phyloP scores from a whole-genome alignment of 2,797 vertebrate species.

The Hippoglossus hippoglossus region DNA sequence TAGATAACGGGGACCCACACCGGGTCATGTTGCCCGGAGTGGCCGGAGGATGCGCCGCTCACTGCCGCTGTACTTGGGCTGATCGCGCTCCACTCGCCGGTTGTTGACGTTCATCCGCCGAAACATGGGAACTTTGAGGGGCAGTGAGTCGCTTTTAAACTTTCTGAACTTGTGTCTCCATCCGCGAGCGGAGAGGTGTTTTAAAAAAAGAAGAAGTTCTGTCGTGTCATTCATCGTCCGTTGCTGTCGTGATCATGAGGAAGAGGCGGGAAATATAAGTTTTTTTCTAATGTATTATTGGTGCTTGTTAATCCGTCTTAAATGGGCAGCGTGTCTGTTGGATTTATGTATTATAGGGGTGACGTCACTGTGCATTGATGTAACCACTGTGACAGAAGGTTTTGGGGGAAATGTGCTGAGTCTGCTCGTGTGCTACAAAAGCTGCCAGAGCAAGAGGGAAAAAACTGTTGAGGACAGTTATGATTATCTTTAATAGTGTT shows the following conservation, averaged over 20 bases:
- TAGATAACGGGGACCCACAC: constrained; percentile 12
- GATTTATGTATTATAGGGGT: constrained; percentile 65
- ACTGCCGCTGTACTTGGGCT: constrained; percentile 3
- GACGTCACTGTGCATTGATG: constrained; percentile 75
- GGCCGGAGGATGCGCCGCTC: constrained; percentile 19
- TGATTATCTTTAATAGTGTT: neutral
- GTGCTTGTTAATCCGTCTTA: constrained; percentile 53
- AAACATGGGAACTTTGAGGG: constrained; percentile 42
- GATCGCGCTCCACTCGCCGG: neutral
- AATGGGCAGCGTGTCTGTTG: constrained; percentile 59
- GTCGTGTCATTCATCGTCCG: constrained; percentile 16
- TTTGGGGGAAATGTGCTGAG: constrained; percentile 77
- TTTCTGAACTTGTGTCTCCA: neutral
- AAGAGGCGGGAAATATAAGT: constrained; percentile 14
- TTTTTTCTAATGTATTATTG: neutral
- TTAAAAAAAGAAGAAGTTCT: neutral
- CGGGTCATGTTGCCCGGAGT: constrained; percentile 41
- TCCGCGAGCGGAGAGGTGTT: neutral
- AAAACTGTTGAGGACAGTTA: neutral
- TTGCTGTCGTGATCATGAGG: neutral
- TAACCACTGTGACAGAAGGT: constrained; percentile 72
- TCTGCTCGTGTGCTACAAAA: constrained; percentile 61
- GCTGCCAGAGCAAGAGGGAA: constrained; percentile 17
- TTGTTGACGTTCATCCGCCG: constrained; percentile 39
- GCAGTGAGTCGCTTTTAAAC: constrained; percentile 18